Conservation (phyloP, 2,888 invertebrate species). For the Agelastica alni region DNA sequence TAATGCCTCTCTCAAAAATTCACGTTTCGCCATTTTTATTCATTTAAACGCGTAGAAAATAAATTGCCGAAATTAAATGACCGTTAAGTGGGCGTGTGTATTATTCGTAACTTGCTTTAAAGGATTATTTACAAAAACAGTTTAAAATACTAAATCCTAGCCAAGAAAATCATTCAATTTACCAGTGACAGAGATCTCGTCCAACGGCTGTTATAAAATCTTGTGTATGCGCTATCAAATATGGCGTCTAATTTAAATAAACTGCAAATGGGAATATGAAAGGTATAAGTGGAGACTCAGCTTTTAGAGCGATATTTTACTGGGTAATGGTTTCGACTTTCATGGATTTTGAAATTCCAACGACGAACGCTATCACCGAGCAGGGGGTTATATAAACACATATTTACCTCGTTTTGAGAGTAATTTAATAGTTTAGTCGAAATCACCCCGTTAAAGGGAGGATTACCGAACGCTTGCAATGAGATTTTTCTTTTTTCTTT, state of each 20-base stretch:
- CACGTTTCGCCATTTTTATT: too few species aligned
- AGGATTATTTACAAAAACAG: too few species aligned
- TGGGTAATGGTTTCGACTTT: slow-evolving; percentile 22
- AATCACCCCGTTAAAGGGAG: slow-evolving; percentile 9
- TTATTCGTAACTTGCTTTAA: too few species aligned
- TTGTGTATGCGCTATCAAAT: slow-evolving; percentile 40
- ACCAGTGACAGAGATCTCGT: slow-evolving; percentile 35
- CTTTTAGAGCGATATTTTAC: slow-evolving; percentile 29
- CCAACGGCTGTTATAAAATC: slow-evolving; percentile 40
- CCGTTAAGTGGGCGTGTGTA: too few species aligned
- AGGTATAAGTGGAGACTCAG: slow-evolving; percentile 39
- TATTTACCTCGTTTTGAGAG: slow-evolving; percentile 23
- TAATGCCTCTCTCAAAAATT: too few species aligned
- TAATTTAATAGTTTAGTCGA: slow-evolving; percentile 25
- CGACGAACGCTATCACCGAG: slow-evolving; percentile 21
- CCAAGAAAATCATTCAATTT: slow-evolving; percentile 48
- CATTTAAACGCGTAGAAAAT: too few species aligned
- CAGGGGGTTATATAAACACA: slow-evolving; percentile 25
- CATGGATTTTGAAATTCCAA: slow-evolving; percentile 29
- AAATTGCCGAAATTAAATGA: too few species aligned
- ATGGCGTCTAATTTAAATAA: slow-evolving; percentile 53
- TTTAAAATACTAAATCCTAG: too few species aligned
- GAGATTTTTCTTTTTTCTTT: slow-evolving; percentile 11
- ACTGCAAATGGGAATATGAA: slow-evolving; percentile 54
- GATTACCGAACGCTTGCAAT: slow-evolving; percentile 12